Evolutionary conservation across 2,797 vertebrate genomes (phyloP).

Genomic region (Paratrypauchen microcephalus): DNA sequence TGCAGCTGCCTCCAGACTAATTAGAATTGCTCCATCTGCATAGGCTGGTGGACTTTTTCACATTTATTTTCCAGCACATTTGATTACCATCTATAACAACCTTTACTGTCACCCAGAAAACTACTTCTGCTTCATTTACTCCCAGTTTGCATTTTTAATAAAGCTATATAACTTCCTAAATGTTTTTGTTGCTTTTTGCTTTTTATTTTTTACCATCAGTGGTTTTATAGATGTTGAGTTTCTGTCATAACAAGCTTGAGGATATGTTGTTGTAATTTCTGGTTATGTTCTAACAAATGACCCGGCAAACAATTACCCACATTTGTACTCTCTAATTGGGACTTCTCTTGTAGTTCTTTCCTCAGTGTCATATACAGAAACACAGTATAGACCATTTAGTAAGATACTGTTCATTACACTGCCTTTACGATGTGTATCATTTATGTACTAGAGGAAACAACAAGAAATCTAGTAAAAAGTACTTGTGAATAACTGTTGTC

Average conservation of each 20-base stretch:
- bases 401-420: not conserved
- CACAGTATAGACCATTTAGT: constrained; percentile 29
- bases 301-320: constrained; percentile 11
- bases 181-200: not conserved
- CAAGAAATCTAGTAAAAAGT: not conserved
- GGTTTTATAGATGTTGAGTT: constrained; percentile 14
- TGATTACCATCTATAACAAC: constrained; percentile 63
- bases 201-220: not conserved
- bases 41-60: constrained; percentile 32
- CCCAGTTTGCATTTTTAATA: constrained; percentile 17
- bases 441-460: not conserved
- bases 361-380: constrained; percentile 16
- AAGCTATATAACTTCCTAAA: constrained; percentile 18
- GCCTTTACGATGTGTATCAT: constrained; percentile 21
- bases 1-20: constrained; percentile 47
- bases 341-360: constrained; percentile 13
- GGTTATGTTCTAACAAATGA: constrained; percentile 34
- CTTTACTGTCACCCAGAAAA: constrained; percentile 60
- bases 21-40: constrained; percentile 75
- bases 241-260: constrained; percentile 12
- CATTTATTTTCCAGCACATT: constrained; percentile 57
- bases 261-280: not conserved
- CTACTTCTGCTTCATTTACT: constrained; percentile 24
- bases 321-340: constrained; percentile 27
- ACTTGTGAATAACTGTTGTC: not conserved